Base-by-base conservation (phyloP, 2,888 invertebrate species). In the Drosophila eohydei region DNA sequence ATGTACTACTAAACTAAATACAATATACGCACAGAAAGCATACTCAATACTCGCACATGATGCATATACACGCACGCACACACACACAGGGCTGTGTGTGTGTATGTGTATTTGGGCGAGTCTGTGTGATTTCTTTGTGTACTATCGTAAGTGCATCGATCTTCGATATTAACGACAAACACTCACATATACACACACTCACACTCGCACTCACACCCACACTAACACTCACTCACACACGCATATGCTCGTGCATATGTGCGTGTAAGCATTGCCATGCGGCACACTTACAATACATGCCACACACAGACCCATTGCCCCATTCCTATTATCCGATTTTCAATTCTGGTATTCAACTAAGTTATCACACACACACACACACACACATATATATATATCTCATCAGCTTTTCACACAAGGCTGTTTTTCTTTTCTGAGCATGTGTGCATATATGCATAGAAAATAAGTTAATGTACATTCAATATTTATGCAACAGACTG, bases 11-110 rank as follows among this genome's bases (percentile, higher is more conserved):
- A 79, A 64, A 56, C 16, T 11, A 32, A 43, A 73, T 90, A 86
- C 90, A 78, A 80, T 81, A 80, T 84, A 80, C 88, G 90, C 90
- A 84, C 74, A 84, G 85, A 87, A 91, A 84, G 76, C 81, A 81
- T 50, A 11, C 83, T 62, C 48, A 66, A 77, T 62, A 56, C 51
- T 64, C 52, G 62, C 59, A 65, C 26, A 38, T 12, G 21, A 50
- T 50, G 5, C 48, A 50, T 7, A 7, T n/a, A 34, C 34, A 50
- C 32, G 4, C n/a, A 12, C 16, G 3, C 43, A 21, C 30, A 48
- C 48, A 32, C 32, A 16, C 30, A 30, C 9, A 30, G 28, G 2
- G 48, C 16, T 50, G 50, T 50, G 50, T 50, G 21, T 41, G 6
- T 43, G 50, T 50, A 30, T 41, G 6, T 43, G 38, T 32, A 26